A percentile compares a stretch with the other conserved stretches of the same genome.
Evolutionary conservation across 2,888 invertebrate genomes (phyloP).

Genomic region (Thereva unica): DNA sequence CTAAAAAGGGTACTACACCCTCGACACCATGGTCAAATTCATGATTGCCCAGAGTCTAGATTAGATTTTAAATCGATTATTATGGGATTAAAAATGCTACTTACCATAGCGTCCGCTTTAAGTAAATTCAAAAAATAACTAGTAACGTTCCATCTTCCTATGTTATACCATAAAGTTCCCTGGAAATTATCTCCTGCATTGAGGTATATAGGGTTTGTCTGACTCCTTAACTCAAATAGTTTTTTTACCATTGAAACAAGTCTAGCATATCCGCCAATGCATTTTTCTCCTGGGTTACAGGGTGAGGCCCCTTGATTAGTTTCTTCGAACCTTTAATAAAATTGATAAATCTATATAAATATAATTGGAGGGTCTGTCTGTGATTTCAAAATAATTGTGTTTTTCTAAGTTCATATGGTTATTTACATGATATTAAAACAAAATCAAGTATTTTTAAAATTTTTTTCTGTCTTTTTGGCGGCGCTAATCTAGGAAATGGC

Average conservation of each 20-base stretch:
- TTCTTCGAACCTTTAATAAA: conserved; percentile 63
- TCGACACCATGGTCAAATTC: conserved; percentile 80
- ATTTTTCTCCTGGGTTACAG: conserved; percentile 62
- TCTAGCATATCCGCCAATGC: conserved; percentile 73
- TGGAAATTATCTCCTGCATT: conserved; percentile 86
- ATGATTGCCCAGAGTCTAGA: conserved; percentile 81
- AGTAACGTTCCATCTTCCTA: conserved; percentile 75
- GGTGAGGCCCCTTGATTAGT: conserved; percentile 62
- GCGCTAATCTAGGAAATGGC: too few relatives aligned
- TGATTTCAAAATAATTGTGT: too few relatives aligned
- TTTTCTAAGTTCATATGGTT: too few relatives aligned
- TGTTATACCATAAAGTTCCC: conserved; percentile 82
- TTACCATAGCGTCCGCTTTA: conserved; percentile 77
- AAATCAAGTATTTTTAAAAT: too few relatives aligned
- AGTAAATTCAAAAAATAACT: conserved; percentile 75
- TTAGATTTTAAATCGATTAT: neutral
- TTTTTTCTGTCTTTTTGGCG: too few relatives aligned
- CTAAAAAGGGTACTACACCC: conserved; percentile 73
- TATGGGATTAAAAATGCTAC: conserved; percentile 43
- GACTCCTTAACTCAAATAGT: conserved; percentile 56
- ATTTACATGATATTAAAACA: too few relatives aligned
- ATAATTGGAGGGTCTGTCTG: too few relatives aligned
- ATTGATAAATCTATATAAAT: neutral
- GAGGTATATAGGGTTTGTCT: conserved; percentile 66
- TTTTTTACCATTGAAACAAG: conserved; percentile 63